These are phyloP conservation scores for Rhinogobius similis DNA, from an alignment of 2,113 vertebrate species.

Conservation along the genomic window DNA sequence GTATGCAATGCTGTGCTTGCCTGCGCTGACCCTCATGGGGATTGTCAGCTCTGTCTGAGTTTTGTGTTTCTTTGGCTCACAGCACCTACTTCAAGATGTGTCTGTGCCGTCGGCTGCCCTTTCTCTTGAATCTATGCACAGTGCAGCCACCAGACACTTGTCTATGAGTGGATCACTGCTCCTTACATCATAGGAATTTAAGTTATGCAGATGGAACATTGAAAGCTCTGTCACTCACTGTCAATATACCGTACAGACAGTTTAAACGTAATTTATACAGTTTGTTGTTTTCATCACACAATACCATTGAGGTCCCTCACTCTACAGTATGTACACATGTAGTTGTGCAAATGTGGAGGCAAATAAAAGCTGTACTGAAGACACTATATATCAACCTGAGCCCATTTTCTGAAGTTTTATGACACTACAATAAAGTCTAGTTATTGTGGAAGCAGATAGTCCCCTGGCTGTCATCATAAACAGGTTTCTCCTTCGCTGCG, in stretches of 20 bases:
- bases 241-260: constrained; percentile 4
- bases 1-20: constrained; percentile 34
- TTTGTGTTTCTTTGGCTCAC: constrained; percentile 13
- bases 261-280: no score
- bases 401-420: constrained; percentile 56
- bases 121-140: constrained; percentile 57
- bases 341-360: constrained; percentile 8
- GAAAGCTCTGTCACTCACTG: constrained; percentile 40
- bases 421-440: constrained; percentile 54
- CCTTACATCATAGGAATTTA: constrained; percentile 52
- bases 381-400: constrained; percentile 39
- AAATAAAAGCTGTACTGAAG: constrained; percentile 18
- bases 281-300: neutral
- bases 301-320: neutral
- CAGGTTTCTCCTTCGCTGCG: constrained; percentile 52
- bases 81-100: constrained; percentile 40
- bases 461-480: constrained; percentile 50
- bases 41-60: constrained; percentile 34
- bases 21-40: constrained; percentile 32
- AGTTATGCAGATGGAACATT: constrained; percentile 27
- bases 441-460: constrained; percentile 58
- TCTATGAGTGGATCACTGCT: constrained; percentile 50
- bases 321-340: neutral
- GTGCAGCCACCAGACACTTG: constrained; percentile 50
- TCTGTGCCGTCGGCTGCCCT: constrained; percentile 49